Base-by-base conservation (phyloP, 2,888 invertebrate species). In the Parasteatoda lunata region DNA sequence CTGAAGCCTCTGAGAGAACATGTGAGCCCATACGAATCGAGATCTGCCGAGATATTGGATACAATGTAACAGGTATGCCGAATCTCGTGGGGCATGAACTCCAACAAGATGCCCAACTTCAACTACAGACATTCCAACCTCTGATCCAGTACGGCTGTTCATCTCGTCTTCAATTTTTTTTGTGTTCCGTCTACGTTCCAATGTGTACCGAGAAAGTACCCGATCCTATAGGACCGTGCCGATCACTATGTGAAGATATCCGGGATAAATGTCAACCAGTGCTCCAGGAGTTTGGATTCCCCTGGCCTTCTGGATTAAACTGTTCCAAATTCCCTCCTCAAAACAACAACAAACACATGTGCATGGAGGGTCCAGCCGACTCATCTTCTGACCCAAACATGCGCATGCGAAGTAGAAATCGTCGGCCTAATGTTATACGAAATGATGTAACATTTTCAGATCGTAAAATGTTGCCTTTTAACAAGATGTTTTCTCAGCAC, bases 191-290 rank as follows among this genome's bases (percentile, higher is more conserved):
- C 52, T 97, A 97, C 92, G 96, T 97, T 84, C 98, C 98, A 3
- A 97, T 98, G 97, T 98, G 98, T 92, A 97, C 97, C 70, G 96
- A 97, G 91, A 97, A 98, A 93, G 96, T 97, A 59, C 94, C 96
- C 47, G 93, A 95, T 73, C 96, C 97, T 4, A 97, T 98, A 90
- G 98, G 98, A 0, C 98, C 98, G 0, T 98, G 98, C 91, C 94
- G 97, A 84, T 95, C 96, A 7, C 93, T 98, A 66, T 98, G 98
- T 92, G 96, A 97, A 92, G 95, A 95, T 90, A 98, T 98, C 30
- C 94, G 95, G 90, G 94, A 94, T 68, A 94, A 96, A 79, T 98
- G 98, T 92, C 95, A 95, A 92, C 98, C 98, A 0, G 96, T 98
- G 65, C 93, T 98, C 76, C 94, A 95, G 90, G 96, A 96, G 76